Evolutionary conservation across 2,888 invertebrate species (phyloP).

Genomic region (Tetragnatha montana): DNA sequence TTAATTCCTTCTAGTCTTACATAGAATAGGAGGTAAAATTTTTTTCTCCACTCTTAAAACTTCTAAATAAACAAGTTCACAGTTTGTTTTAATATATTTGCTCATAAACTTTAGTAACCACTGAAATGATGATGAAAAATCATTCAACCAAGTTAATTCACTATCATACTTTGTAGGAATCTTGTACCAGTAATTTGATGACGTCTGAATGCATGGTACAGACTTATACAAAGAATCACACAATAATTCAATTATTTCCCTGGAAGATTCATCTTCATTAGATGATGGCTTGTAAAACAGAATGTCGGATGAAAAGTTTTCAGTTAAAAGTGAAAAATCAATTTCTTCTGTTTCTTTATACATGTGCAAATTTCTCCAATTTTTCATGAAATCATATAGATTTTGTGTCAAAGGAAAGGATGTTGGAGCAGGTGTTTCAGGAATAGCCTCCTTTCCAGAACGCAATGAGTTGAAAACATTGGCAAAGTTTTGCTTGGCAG

Average conservation of each 20-base stretch:
- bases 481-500: too few species aligned
- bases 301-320: slow-evolving; percentile 41
- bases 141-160: slow-evolving; percentile 15
- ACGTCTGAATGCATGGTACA: slow-evolving; percentile 12
- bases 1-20: too few species aligned
- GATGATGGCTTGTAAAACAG: slow-evolving; percentile 16
- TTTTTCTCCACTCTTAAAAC: slow-evolving; percentile 31
- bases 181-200: slow-evolving; percentile 52
- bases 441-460: neutral
- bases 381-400: slow-evolving; percentile 13
- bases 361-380: slow-evolving; percentile 36
- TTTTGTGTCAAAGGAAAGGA: slow-evolving; percentile 45
- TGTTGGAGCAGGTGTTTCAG: neutral
- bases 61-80: slow-evolving; percentile 24
- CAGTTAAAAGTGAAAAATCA: slow-evolving; percentile 35
- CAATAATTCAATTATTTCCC: slow-evolving; percentile 34
- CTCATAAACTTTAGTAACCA: slow-evolving; percentile 49
- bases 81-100: slow-evolving; percentile 26
- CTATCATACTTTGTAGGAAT: neutral
- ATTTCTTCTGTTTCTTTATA: slow-evolving; percentile 44
- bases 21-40: neutral
- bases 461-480: too few species aligned
- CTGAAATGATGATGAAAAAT: slow-evolving; percentile 31
- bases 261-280: neutral
- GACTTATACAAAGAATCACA: slow-evolving; percentile 46